Percentiles rank a stretch among this genome's conserved stretches.
phyloP scores from a whole-genome alignment of 2,888 invertebrate genomes.

The Papilio gigon region DNA sequence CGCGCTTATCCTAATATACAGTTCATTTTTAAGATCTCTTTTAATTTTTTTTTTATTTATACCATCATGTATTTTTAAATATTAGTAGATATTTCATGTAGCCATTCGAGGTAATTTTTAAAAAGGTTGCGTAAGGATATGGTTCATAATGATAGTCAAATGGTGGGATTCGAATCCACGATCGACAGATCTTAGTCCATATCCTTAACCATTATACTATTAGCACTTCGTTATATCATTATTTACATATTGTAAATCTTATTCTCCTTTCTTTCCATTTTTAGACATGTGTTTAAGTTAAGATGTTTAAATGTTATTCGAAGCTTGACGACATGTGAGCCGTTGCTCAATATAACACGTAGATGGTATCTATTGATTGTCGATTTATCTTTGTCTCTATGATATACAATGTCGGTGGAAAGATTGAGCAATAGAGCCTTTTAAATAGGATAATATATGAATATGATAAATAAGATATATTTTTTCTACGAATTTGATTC shows the following conservation, averaged over 20 bases:
- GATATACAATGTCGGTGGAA: constrained; percentile 10
- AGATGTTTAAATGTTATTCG: neutral
- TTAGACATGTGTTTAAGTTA: neutral
- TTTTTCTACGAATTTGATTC: neutral
- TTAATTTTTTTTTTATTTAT: neutral
- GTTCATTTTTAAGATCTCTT: neutral
- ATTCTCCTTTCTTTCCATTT: neutral
- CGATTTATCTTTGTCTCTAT: constrained; percentile 23
- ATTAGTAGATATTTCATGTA: no score
- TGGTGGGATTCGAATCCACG: no score
- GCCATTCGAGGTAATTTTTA: no score
- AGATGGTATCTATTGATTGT: constrained; percentile 22
- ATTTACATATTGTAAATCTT: neutral
- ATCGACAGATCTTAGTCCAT: no score
- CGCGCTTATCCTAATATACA: neutral
- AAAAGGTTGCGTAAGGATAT: no score
- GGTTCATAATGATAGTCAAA: no score
- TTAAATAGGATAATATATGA: neutral
- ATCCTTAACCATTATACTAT: no score
- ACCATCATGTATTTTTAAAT: no score
- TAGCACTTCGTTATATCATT: no score
- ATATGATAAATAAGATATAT: neutral
- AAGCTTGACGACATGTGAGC: constrained; percentile 5
- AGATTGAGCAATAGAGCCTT: constrained; percentile 8
- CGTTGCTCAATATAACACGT: constrained; percentile 6